Evolutionary conservation across 1,140 invertebrate species (phyloP).

Genomic region (Cydia strobilella): DNA sequence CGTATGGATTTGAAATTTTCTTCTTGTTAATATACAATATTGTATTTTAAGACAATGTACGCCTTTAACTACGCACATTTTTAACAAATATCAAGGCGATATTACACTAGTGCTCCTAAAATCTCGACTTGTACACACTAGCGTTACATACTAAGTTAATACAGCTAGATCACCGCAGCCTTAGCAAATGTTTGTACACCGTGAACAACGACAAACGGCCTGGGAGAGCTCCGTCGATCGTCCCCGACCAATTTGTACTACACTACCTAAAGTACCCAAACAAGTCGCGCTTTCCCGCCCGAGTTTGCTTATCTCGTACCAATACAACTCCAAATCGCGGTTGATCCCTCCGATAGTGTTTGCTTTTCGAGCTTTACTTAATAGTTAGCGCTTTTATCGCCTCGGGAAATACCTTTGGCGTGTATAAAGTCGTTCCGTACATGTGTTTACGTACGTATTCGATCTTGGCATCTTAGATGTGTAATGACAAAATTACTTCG

Average conservation of each 20-base stretch:
- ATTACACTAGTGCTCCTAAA: too few relatives aligned
- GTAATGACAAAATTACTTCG: constrained; percentile 22
- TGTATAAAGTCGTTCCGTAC: constrained; percentile 14
- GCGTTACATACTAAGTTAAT: background rate
- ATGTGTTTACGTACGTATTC: background rate
- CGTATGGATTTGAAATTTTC: background rate
- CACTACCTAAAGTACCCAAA: background rate
- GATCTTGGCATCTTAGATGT: background rate
- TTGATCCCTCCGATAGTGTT: constrained; percentile 2
- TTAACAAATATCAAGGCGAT: too few relatives aligned
- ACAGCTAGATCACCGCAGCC: background rate
- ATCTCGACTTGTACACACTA: too few relatives aligned
- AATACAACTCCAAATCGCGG: background rate
- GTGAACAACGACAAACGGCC: background rate
- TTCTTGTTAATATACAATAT: too few relatives aligned
- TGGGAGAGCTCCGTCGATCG: background rate
- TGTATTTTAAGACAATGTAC: too few relatives aligned
- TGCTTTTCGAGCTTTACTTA: constrained; percentile 41
- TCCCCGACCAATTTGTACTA: constrained; percentile 22
- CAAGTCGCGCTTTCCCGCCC: background rate
- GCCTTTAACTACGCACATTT: too few relatives aligned
- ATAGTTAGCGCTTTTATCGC: constrained; percentile 58
- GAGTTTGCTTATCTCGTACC: background rate
- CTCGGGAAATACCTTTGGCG: constrained; percentile 23
- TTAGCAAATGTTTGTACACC: background rate